These are phyloP conservation scores for Sinocyclocheilus grahami DNA, from an alignment of 2,113 vertebrate genomes.

Conservation along the genomic window DNA sequence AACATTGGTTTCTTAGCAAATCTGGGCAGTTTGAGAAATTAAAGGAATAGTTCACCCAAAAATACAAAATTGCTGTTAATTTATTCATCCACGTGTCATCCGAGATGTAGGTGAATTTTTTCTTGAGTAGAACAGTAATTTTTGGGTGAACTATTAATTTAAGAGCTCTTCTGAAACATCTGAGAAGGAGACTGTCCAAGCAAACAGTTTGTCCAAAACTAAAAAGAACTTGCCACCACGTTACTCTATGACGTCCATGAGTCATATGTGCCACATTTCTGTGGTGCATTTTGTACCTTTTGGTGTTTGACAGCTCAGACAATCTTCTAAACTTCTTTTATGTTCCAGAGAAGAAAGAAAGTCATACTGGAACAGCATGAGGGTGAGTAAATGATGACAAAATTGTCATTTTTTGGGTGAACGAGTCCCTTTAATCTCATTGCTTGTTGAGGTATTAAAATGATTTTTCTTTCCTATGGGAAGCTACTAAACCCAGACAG, in stretches of 20 bases:
- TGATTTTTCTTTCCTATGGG: neutral
- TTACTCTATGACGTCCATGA: neutral
- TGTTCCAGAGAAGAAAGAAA: neutral
- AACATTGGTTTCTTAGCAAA: neutral
- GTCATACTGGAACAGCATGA: neutral
- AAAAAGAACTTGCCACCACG: neutral
- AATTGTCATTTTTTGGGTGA: neutral
- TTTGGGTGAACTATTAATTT: no score
- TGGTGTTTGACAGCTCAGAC: constrained; percentile 5
- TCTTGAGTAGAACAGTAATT: neutral
- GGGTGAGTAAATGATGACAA: neutral
- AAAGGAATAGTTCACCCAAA: no score
- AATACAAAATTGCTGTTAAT: no score
- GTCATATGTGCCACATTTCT: neutral
- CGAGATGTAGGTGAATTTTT: no score
- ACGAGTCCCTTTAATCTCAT: neutral
- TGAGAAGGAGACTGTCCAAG: neutral
- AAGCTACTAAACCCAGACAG: neutral
- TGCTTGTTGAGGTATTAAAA: constrained; percentile 1
- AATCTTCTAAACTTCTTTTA: neutral
- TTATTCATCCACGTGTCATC: no score
- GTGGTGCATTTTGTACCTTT: neutral
- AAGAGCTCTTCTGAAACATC: neutral
- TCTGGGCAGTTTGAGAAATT: neutral
- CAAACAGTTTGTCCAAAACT: neutral